Base-by-base conservation (phyloP, 2,113 vertebrate genomes). In the Peromyscus leucopus region DNA sequence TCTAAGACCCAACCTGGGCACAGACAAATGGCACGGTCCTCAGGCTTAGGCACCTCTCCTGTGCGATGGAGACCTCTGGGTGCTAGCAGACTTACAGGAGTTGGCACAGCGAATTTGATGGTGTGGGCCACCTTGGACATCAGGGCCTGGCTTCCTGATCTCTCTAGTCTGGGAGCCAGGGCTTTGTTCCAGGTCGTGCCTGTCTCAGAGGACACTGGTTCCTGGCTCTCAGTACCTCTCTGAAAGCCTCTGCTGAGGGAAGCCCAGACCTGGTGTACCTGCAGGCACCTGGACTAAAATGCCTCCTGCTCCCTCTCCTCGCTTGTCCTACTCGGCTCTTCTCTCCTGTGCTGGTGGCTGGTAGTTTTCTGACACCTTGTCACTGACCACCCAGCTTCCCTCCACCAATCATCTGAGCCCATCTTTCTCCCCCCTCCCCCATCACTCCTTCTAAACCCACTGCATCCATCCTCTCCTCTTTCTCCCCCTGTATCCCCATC, bases 371-470 rank as follows among this genome's bases (percentile, higher is more conserved):
- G 82, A 33, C 36, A 0, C 55, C 61, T 48, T 28, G 42, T 42
- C 10, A 5, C 0, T 0, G 33, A 2, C 13, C 10, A 0, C 1
- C 33, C 1, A 13, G 10, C 11, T 28, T 21, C 17, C 82, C 7
- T 4, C 69, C 61, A 3, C 7, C 12, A 36, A 17, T 8, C 42
- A 13, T 11, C 42, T 3, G 2, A 13, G 36, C 65, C 15, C 11
- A 1, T 21, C 61, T 9, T 16, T 3, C 0, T 1, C 22, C 10
- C 11, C 10, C 15, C 5, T 26, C 39, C 21, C 6, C 36, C 13
- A 0, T 0, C 22, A 0, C 0, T 7, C n/a, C 19, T 8, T 1
- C 12, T 1, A 61, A 61, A 39, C 3, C 1, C 39, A 21, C 1
- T 21, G 0, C 13, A 2, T 11, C 63, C 7, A 1, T 39, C 12